These are phyloP conservation scores for Lepidonotus clava DNA, from an alignment of 2,888 invertebrate genomes.

Conservation along the genomic window DNA sequence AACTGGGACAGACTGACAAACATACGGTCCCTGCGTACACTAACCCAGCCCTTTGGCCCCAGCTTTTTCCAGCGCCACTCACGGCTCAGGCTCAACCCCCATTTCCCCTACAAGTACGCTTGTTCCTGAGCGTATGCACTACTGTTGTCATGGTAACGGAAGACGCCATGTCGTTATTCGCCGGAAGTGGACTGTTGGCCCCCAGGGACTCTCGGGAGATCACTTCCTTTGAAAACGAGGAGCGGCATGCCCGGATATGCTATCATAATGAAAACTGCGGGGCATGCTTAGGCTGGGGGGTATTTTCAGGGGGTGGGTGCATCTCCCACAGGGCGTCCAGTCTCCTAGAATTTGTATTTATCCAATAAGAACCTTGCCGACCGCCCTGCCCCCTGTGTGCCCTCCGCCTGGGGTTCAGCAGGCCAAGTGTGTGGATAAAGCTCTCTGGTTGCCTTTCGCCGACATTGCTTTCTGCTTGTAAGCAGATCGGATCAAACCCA, in stretches of 20 bases:
- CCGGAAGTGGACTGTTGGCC: not conserved
- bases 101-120: too few relatives aligned
- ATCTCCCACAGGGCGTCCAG: not conserved
- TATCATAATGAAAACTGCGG: not conserved
- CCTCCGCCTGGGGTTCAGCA: not conserved
- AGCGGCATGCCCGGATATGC: not conserved
- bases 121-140: not conserved
- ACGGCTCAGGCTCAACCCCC: too few relatives aligned
- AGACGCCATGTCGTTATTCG: slow-evolving; percentile 2
- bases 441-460: not conserved
- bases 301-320: too few relatives aligned
- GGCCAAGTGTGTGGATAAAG: not conserved
- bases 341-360: not conserved
- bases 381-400: not conserved
- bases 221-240: not conserved
- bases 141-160: slow-evolving; percentile 17
- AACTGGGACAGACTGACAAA: too few relatives aligned
- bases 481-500: not conserved
- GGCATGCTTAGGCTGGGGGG: not conserved
- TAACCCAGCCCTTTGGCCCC: too few relatives aligned
- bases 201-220: not conserved
- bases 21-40: too few relatives aligned
- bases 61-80: too few relatives aligned
- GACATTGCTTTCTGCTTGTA: slow-evolving; percentile 19
- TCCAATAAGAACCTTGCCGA: not conserved